A percentile compares a stretch with the other conserved stretches of the same genome.
These are phyloP conservation scores for Amphiprion percula DNA, from an alignment of 2,113 vertebrate species.

Conservation along the genomic window DNA sequence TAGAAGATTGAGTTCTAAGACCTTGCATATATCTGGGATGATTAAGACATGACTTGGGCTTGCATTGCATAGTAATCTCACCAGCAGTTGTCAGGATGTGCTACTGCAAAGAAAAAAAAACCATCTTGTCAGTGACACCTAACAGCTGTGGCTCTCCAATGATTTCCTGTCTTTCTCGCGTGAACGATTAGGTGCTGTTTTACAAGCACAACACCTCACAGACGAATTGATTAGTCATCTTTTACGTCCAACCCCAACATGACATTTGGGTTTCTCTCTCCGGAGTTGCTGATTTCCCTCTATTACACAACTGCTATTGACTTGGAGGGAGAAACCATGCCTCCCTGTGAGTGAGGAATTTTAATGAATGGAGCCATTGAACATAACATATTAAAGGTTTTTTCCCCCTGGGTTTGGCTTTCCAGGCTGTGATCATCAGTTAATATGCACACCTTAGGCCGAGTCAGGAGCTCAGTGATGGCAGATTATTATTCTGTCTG, in stretches of 20 bases:
- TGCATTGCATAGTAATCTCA: too few species aligned
- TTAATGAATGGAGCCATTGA: slow-evolving; percentile 57
- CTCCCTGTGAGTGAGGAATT: slow-evolving; percentile 30
- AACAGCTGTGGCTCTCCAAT: slow-evolving; percentile 1
- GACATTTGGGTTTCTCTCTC: slow-evolving; percentile 11
- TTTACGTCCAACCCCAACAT: slow-evolving; percentile 5
- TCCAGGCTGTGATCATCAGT: slow-evolving; percentile 57
- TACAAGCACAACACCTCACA: slow-evolving; percentile 3
- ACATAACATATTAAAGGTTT: slow-evolving; percentile 38
- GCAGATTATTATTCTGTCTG: slow-evolving; percentile 55
- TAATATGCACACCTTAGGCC: slow-evolving; percentile 56
- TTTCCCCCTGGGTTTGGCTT: slow-evolving; percentile 44
- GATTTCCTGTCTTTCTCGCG: neutral
- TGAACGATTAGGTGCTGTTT: neutral
- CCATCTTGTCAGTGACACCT: too few species aligned
- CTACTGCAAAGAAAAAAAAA: too few species aligned
- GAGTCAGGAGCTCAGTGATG: slow-evolving; percentile 43
- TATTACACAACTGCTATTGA: slow-evolving; percentile 48
- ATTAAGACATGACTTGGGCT: too few species aligned
- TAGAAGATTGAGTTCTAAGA: too few species aligned
- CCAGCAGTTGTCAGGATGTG: too few species aligned
- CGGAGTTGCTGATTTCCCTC: slow-evolving; percentile 26
- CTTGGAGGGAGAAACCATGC: slow-evolving; percentile 1
- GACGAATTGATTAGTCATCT: slow-evolving; percentile 55
- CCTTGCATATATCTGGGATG: too few species aligned